phyloP scores from a whole-genome alignment of 2,797 vertebrate species.

The Poecilia wingei region DNA sequence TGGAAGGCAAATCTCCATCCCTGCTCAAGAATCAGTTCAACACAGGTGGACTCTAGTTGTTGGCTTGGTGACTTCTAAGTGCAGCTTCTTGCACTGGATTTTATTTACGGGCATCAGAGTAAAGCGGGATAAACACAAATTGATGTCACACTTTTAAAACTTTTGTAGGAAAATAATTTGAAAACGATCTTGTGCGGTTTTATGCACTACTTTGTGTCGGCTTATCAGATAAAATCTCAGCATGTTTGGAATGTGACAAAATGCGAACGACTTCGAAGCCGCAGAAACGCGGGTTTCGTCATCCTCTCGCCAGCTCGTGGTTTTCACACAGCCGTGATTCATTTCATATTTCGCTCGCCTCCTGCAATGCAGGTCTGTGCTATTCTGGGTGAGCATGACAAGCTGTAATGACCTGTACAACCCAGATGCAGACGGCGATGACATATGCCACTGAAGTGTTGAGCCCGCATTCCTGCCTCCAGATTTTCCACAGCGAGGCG shows the following conservation, averaged over 20 bases:
- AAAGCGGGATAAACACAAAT: background rate
- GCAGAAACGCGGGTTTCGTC: constrained; percentile 34
- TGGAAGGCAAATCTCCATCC: background rate
- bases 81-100: background rate
- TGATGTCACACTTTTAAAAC: background rate
- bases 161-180: background rate
- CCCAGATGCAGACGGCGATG: constrained; percentile 52
- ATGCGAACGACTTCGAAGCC: constrained; percentile 16
- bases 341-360: constrained; percentile 24
- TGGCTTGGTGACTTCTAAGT: background rate
- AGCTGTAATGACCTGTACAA: constrained; percentile 59
- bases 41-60: background rate
- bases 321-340: constrained; percentile 8
- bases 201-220: background rate
- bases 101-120: background rate
- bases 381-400: constrained; percentile 51
- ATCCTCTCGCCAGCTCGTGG: background rate
- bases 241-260: background rate
- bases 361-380: constrained; percentile 12
- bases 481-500: constrained; percentile 42
- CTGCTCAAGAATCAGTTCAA: background rate
- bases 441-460: constrained; percentile 67
- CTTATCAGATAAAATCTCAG: background rate
- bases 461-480: constrained; percentile 57
- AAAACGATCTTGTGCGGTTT: background rate